Conservation (phyloP, 2,797 vertebrate species). For the Alfaro cultratus region DNA sequence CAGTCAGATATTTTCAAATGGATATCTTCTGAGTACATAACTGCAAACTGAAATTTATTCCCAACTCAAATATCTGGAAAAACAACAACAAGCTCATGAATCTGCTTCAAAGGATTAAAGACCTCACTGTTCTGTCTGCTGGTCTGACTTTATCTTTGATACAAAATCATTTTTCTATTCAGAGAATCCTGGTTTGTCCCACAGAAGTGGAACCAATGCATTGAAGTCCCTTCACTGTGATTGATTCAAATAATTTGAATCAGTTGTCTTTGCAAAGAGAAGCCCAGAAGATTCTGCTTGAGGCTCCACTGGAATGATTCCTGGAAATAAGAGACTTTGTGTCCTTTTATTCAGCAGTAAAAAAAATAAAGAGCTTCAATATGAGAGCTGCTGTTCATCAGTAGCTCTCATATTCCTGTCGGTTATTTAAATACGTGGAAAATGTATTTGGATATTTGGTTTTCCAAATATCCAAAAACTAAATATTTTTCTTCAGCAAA, state of each 20-base stretch:
- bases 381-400: background rate
- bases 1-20: background rate
- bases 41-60: background rate
- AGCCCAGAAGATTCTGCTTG: background rate
- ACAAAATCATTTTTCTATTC: background rate
- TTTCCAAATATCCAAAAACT: too few relatives aligned
- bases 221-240: background rate
- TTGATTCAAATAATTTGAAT: background rate
- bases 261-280: background rate
- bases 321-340: background rate
- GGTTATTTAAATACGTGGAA: background rate
- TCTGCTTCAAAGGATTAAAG: background rate
- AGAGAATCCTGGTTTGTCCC: background rate
- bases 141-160: background rate
- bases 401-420: too few relatives aligned
- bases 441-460: too few relatives aligned
- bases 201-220: background rate
- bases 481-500: too few relatives aligned
- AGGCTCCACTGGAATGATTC: background rate
- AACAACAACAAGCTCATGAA: background rate
- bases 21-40: background rate
- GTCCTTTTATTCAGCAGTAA: background rate
- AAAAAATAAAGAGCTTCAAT: background rate
- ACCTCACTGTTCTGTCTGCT: background rate
- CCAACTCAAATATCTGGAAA: background rate